Conservation (phyloP, 2,797 vertebrate species). For the Toxotes lorentzi region DNA sequence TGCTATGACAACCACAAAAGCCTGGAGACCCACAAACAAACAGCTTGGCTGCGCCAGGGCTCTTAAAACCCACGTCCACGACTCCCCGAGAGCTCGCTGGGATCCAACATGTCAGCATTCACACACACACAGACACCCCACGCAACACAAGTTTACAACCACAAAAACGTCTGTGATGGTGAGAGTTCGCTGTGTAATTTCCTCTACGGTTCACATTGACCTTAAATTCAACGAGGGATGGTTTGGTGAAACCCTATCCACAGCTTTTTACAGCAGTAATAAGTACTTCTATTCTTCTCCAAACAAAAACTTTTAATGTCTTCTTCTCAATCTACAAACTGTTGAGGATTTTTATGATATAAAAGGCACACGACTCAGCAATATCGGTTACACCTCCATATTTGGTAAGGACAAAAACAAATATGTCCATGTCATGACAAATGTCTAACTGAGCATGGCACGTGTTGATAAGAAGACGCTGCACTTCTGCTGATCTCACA, state of each 20-base stretch:
- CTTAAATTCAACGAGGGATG: not conserved
- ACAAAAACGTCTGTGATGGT: slow-evolving; percentile 26
- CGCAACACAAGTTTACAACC: slow-evolving; percentile 48
- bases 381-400: too few species aligned
- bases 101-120: slow-evolving; percentile 23
- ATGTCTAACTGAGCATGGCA: slow-evolving; percentile 10
- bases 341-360: too few species aligned
- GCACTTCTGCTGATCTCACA: slow-evolving; percentile 39
- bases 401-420: not conserved
- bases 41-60: slow-evolving; percentile 51
- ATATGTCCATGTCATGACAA: slow-evolving; percentile 1
- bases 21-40: slow-evolving; percentile 75
- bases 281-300: too few species aligned
- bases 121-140: slow-evolving; percentile 25
- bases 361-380: too few species aligned
- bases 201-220: not conserved
- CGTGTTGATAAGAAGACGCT: slow-evolving; percentile 21
- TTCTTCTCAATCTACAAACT: too few species aligned
- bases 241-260: not conserved
- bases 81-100: slow-evolving; percentile 9
- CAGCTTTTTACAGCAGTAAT: too few species aligned
- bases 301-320: too few species aligned
- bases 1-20: slow-evolving; percentile 71
- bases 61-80: slow-evolving; percentile 38
- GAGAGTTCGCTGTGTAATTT: not conserved